phyloP scores from a whole-genome alignment of 2,113 vertebrate genomes.

The Manacus vitellinus region DNA sequence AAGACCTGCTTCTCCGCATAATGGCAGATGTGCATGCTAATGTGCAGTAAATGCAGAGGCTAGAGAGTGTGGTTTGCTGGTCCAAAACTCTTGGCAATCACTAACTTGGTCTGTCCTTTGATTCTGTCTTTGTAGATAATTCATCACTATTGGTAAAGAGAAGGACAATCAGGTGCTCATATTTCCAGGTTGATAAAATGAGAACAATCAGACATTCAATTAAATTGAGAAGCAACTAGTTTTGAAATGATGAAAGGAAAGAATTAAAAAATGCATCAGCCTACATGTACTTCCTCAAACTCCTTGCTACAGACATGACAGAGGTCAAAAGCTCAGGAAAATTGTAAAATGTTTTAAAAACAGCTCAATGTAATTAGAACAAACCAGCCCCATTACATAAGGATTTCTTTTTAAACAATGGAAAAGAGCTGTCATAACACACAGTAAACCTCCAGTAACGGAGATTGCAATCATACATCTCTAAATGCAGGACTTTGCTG shows the following conservation, averaged over 20 bases:
- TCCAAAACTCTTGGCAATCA: not conserved
- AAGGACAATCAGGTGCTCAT: not conserved
- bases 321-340: not conserved
- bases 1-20: not conserved
- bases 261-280: conserved; percentile 15
- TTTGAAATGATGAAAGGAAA: conserved; percentile 19
- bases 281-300: not conserved
- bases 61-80: not conserved
- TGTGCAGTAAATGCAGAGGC: not conserved
- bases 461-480: not conserved
- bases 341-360: not conserved
- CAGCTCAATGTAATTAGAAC: not conserved
- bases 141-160: not conserved
- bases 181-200: not conserved
- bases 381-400: not conserved
- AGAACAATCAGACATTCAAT: not conserved
- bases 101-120: not conserved
- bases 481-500: not conserved
- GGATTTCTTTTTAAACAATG: not conserved
- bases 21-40: accelerated
- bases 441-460: not conserved
- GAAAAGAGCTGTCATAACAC: not conserved
- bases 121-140: not conserved
- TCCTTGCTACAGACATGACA: not conserved
- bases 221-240: not conserved